Evolutionary conservation across 2,797 vertebrate species (phyloP).

Genomic region (Limosa lapponica): DNA sequence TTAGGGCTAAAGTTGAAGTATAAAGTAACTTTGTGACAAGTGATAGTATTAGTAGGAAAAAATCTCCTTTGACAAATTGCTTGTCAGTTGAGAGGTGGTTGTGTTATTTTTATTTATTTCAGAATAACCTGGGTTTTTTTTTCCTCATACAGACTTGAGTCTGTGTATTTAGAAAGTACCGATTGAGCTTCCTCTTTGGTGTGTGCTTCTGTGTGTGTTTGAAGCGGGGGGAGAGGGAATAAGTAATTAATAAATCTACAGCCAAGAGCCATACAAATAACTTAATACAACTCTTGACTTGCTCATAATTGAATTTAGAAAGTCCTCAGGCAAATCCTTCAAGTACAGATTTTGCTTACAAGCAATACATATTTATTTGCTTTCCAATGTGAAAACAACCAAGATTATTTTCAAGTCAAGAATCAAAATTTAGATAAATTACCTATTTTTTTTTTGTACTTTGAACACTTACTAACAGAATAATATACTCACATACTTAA

Average conservation of each 20-base stretch:
- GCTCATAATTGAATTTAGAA: neutral
- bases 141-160: neutral
- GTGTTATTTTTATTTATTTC: neutral
- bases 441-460: neutral
- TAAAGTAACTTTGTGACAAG: neutral
- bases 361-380: neutral
- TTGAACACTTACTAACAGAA: neutral
- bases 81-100: neutral
- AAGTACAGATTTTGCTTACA: neutral
- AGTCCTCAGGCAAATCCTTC: neutral
- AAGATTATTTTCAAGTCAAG: neutral
- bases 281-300: neutral
- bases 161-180: neutral
- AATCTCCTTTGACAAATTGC: neutral
- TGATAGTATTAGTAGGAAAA: neutral
- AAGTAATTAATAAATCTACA: neutral
- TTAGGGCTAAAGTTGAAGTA: neutral
- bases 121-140: rapidly evolving
- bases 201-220: neutral
- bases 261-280: neutral
- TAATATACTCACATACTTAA: neutral
- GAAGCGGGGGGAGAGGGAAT: neutral
- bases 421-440: neutral
- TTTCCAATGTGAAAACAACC: neutral
- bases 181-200: neutral